These are phyloP conservation scores for Dryobotodes eremita DNA, from an alignment of 2,888 invertebrate species.

Conservation along the genomic window DNA sequence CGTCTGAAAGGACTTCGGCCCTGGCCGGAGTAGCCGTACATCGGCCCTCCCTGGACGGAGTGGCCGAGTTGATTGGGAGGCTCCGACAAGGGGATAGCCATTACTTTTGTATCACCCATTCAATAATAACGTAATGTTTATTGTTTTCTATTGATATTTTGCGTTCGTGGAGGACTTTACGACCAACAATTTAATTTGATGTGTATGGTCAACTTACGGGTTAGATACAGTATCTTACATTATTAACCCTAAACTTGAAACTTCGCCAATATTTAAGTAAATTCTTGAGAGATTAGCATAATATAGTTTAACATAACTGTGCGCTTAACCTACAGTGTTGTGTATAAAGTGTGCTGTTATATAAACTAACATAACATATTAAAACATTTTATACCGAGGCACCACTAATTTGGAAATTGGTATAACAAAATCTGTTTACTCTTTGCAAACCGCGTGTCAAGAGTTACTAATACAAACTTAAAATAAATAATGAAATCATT, in stretches of 20 bases:
- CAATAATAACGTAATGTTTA: constrained; percentile 25
- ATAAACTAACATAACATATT: too few relatives aligned
- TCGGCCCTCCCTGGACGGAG: not conserved
- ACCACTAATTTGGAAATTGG: not conserved
- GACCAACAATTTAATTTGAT: not conserved
- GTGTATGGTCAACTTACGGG: not conserved
- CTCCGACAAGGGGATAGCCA: not conserved
- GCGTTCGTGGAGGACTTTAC: not conserved
- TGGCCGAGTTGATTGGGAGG: constrained; percentile 42
- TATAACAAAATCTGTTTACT: not conserved
- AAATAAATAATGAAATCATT: constrained; percentile 1
- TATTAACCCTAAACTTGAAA: not conserved
- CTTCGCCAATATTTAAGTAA: not conserved
- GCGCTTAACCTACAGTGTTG: too few relatives aligned
- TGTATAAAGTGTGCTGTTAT: too few relatives aligned
- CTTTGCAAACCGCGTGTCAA: constrained; percentile 2
- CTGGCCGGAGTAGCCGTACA: not conserved
- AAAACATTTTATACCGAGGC: too few relatives aligned
- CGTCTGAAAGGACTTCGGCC: not conserved
- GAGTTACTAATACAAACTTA: constrained; percentile 2
- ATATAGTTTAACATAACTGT: too few relatives aligned
- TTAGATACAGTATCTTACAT: too few relatives aligned
- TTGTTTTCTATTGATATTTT: constrained; percentile 7
- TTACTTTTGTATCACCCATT: constrained; percentile 37
- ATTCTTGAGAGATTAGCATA: not conserved